Evolutionary conservation across 2,113 vertebrate genomes (phyloP).

Genomic region (Seriola dumerili): DNA sequence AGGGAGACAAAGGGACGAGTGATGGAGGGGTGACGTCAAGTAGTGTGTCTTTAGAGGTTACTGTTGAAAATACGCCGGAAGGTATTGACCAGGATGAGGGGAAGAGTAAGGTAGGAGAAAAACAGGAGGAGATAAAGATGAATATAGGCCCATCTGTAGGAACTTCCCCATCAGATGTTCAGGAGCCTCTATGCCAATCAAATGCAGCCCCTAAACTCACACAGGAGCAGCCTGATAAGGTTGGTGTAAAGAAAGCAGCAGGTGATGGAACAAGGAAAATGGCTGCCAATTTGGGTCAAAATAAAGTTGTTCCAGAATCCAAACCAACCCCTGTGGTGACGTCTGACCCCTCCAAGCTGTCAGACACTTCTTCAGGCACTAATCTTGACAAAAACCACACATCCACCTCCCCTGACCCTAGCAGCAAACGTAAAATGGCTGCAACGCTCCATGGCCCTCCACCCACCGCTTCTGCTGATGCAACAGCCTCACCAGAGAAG

Average conservation of each 20-base stretch:
- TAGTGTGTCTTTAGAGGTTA: constrained; percentile 83
- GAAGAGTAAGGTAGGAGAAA: constrained; percentile 39
- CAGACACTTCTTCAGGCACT: constrained; percentile 59
- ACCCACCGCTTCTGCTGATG: constrained; percentile 24
- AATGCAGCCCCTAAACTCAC: constrained; percentile 45
- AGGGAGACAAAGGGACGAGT: constrained; percentile 69
- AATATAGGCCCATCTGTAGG: constrained; percentile 67
- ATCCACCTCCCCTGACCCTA: constrained; percentile 69
- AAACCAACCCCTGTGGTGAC: constrained; percentile 47
- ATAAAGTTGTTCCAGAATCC: constrained; percentile 59
- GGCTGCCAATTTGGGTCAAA: constrained; percentile 70
- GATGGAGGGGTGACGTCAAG: constrained; percentile 76
- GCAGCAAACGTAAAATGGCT: constrained; percentile 77
- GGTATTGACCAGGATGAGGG: constrained; percentile 58
- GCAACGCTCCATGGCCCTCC: constrained; percentile 68
- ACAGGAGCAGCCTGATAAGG: constrained; percentile 58
- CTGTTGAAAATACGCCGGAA: constrained; percentile 74
- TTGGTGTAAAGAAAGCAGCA: constrained; percentile 45
- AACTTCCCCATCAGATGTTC: constrained; percentile 66
- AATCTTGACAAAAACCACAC: constrained; percentile 64
- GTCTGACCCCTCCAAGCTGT: constrained; percentile 53
- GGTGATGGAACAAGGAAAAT: constrained; percentile 68
- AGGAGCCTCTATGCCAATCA: constrained; percentile 60
- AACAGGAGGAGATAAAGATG: constrained; percentile 46
- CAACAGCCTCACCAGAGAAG: constrained; percentile 57